Conservation (phyloP, 2,888 invertebrate genomes). For the Pseudococcus viburni region DNA sequence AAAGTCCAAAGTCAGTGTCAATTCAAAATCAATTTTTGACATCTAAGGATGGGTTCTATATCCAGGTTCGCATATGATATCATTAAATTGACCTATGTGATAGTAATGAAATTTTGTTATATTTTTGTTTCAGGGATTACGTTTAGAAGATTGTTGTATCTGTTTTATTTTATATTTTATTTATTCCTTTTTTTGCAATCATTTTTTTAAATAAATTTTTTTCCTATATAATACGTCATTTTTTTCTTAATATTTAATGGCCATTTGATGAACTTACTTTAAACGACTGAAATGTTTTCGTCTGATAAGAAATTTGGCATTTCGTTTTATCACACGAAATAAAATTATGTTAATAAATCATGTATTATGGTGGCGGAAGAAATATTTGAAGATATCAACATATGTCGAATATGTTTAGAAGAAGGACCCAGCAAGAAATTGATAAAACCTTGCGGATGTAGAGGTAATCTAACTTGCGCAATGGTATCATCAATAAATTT, state of each 20-base stretch:
- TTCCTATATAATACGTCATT: too few relatives aligned
- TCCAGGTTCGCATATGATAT: too few relatives aligned
- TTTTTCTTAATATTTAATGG: too few relatives aligned
- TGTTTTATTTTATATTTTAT: too few relatives aligned
- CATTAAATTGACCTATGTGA: too few relatives aligned
- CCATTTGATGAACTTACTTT: too few relatives aligned
- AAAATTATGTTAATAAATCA: not conserved
- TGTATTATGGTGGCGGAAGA: slow-evolving; percentile 47
- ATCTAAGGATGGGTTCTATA: too few relatives aligned
- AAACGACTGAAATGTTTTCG: not conserved
- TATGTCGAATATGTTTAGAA: slow-evolving; percentile 62
- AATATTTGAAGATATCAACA: slow-evolving; percentile 28
- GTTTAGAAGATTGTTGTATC: not conserved
- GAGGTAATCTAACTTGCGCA: not conserved
- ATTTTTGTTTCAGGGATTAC: slow-evolving; percentile 14
- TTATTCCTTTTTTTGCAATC: too few relatives aligned
- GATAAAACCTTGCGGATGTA: slow-evolving; percentile 56
- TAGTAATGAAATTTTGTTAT: not conserved
- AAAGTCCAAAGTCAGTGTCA: too few relatives aligned
- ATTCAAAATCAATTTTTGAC: too few relatives aligned
- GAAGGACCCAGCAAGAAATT: slow-evolving; percentile 56
- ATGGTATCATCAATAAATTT: not conserved
- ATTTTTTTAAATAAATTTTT: too few relatives aligned
- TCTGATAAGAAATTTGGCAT: slow-evolving; percentile 8
- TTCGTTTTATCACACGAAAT: slow-evolving; percentile 9